These are phyloP conservation scores for Lochmaea capreae DNA, from an alignment of 2,888 invertebrate species.

Conservation along the genomic window DNA sequence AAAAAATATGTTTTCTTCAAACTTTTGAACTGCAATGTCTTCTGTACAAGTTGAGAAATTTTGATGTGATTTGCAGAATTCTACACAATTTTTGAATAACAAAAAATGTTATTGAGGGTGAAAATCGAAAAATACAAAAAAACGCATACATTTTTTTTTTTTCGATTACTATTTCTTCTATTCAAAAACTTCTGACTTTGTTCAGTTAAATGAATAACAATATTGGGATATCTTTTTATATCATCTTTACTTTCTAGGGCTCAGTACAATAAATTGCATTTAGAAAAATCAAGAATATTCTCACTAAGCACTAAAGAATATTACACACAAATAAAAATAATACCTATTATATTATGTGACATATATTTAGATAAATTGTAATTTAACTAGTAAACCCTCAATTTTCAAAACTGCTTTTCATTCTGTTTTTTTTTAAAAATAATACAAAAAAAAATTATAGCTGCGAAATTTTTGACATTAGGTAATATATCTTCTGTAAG, in stretches of 20 bases:
- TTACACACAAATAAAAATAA: background rate
- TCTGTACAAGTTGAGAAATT: no score
- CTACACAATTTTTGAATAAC: no score
- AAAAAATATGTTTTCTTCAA: no score
- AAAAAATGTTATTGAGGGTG: no score
- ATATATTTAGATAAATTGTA: background rate
- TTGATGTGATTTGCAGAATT: no score
- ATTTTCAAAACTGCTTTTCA: background rate
- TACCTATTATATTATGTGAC: background rate
- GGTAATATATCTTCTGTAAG: no score
- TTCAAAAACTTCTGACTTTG: no score
- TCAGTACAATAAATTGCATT: background rate
- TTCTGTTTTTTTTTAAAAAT: background rate
- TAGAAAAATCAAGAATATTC: constrained; percentile 1
- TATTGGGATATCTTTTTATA: background rate
- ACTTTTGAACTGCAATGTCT: no score
- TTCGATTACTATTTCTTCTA: no score
- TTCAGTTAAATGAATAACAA: background rate
- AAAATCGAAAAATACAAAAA: no score
- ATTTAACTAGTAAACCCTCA: background rate
- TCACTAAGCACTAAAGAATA: background rate
- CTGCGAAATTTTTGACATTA: background rate
- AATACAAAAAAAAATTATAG: background rate
- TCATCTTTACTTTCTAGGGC: background rate
- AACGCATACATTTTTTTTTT: no score